Percentiles rank a stretch among this genome's conserved stretches.
phyloP scores from a whole-genome alignment of 1,140 invertebrate species.

The Popillia japonica region DNA sequence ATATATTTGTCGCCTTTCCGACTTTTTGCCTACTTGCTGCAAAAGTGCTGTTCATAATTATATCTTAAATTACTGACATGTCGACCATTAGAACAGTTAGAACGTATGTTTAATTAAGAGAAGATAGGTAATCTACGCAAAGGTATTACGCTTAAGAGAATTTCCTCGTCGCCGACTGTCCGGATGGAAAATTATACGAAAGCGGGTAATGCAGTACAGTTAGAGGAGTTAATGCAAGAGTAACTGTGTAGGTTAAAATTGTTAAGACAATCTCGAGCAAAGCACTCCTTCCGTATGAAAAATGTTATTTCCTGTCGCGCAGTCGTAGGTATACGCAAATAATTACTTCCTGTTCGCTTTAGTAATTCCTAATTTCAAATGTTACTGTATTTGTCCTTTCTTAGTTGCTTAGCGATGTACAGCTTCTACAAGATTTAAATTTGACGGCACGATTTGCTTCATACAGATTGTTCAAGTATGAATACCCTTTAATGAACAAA shows the following conservation, averaged over 20 bases:
- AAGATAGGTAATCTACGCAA: slow-evolving; percentile 4
- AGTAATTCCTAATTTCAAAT: not conserved
- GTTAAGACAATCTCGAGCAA: slow-evolving; percentile 5
- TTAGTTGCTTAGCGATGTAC: too few species aligned
- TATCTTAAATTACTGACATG: slow-evolving; percentile 6
- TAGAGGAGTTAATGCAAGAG: slow-evolving; percentile 9
- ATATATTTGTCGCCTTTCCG: not conserved
- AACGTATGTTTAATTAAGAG: slow-evolving; percentile 15
- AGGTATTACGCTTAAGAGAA: slow-evolving; percentile 6
- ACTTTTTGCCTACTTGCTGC: not conserved
- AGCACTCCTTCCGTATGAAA: slow-evolving; percentile 1
- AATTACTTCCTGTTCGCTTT: slow-evolving; percentile 3
- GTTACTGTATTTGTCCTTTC: not conserved
- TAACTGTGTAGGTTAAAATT: slow-evolving; percentile 15
- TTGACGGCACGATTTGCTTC: too few species aligned
- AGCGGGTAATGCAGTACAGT: not conserved
- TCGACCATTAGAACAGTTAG: slow-evolving; percentile 13
- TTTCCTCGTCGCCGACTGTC: slow-evolving; percentile 16
- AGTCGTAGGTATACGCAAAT: slow-evolving; percentile 1
- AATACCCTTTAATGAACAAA: too few species aligned
- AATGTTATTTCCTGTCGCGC: slow-evolving; percentile 9
- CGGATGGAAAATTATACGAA: slow-evolving; percentile 12
- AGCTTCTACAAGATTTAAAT: too few species aligned
- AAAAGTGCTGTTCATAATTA: not conserved
- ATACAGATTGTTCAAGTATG: too few species aligned